Conservation (phyloP, 2,113 vertebrate species). For the Ailurus styani region DNA sequence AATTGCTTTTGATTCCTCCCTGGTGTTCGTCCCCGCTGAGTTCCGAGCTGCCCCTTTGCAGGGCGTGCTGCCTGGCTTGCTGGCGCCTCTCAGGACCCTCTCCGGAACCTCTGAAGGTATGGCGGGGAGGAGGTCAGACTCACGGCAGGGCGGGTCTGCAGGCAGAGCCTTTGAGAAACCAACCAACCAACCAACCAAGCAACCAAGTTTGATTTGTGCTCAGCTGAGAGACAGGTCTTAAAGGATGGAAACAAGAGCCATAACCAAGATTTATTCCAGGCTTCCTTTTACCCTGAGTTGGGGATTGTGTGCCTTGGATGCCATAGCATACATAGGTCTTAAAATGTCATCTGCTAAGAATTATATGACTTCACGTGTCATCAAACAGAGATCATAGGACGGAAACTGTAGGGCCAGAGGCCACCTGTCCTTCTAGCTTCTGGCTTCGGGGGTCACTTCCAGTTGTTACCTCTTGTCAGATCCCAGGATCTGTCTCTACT, state of each 20-base stretch:
- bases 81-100: slow-evolving; percentile 86
- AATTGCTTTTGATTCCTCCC: slow-evolving; percentile 83
- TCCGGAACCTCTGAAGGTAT: slow-evolving; percentile 88
- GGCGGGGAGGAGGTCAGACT: background rate
- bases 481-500: background rate
- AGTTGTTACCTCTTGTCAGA: background rate
- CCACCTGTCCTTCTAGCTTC: background rate
- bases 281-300: background rate
- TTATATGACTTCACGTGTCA: background rate
- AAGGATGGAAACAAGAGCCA: background rate
- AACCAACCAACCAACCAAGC: background rate
- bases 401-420: background rate
- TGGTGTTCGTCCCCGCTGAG: slow-evolving; percentile 83
- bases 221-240: background rate
- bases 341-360: background rate
- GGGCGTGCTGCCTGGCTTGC: slow-evolving; percentile 76
- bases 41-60: slow-evolving; percentile 80
- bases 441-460: background rate
- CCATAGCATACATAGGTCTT: background rate
- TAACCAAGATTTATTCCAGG: fast-evolving
- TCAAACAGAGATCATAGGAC: fast-evolving
- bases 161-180: background rate
- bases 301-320: background rate
- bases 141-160: background rate
- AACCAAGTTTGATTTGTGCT: background rate